A percentile compares a stretch with the other conserved stretches of the same genome.
phyloP scores from a whole-genome alignment of 2,797 vertebrate species.

The Enteromius viviparus region DNA sequence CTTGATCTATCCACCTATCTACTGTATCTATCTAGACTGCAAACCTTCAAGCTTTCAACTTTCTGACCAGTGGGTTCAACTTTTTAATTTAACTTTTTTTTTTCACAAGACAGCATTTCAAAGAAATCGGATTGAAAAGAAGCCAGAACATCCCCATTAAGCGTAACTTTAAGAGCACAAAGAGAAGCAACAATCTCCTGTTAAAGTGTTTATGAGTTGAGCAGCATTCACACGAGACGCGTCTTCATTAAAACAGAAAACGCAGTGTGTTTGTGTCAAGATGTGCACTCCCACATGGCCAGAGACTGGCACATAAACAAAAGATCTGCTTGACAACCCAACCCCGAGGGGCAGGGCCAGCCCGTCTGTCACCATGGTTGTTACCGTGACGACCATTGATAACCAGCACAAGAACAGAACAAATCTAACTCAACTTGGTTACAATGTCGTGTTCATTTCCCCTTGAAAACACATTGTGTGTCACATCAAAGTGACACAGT shows the following conservation, averaged over 20 bases:
- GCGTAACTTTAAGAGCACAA: background rate
- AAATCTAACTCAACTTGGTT: slow-evolving; percentile 27
- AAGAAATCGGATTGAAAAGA: background rate
- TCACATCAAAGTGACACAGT: background rate
- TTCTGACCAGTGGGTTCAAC: background rate
- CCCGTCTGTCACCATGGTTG: slow-evolving; percentile 58
- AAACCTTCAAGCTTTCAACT: background rate
- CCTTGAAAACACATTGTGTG: background rate
- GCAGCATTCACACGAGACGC: slow-evolving; percentile 25
- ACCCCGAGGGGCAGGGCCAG: slow-evolving; percentile 35
- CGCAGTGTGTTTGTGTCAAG: slow-evolving; percentile 33
- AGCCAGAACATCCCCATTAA: background rate
- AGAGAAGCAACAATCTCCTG: background rate
- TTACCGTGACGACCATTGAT: slow-evolving; percentile 51
- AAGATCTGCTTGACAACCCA: slow-evolving; percentile 43
- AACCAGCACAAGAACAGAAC: slow-evolving; percentile 51
- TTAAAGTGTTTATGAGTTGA: slow-evolving; percentile 26
- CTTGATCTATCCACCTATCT: background rate
- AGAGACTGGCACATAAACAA: slow-evolving; percentile 40
- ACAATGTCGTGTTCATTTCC: background rate
- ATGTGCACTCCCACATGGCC: slow-evolving; percentile 47
- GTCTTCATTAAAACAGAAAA: slow-evolving; percentile 63
- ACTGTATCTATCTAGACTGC: background rate
- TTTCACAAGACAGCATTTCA: background rate
- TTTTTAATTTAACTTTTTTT: background rate